Conservation (phyloP, 92 coral and sea anemone species). For the Diadumene lineata region DNA sequence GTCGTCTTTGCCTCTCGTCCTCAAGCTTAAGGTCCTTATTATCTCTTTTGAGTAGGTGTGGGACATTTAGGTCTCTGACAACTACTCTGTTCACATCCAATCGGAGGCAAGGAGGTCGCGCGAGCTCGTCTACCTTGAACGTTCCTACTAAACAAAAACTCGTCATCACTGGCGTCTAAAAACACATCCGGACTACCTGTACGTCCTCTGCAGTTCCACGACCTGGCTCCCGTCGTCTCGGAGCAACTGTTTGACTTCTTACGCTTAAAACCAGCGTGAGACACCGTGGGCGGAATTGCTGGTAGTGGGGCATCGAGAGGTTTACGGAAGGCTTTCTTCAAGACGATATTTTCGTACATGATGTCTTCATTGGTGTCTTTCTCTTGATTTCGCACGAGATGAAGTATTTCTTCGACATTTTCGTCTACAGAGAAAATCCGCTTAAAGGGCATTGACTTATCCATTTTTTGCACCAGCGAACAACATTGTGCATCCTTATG, state of each 20-base stretch:
- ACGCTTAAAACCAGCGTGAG: neutral
- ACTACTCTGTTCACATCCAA: neutral
- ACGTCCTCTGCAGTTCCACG: conserved; percentile 1
- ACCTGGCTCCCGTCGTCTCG: neutral
- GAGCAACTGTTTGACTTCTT: conserved; percentile 16
- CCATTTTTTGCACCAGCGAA: conserved; percentile 11
- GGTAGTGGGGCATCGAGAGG: conserved; percentile 18
- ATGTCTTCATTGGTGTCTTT: conserved; percentile 29
- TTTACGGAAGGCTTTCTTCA: conserved; percentile 22
- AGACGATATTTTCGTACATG: conserved; percentile 22
- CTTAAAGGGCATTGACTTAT: conserved; percentile 31
- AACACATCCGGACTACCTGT: conserved; percentile 4
- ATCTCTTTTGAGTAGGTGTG: neutral
- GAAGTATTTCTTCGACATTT: conserved; percentile 47
- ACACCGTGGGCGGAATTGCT: neutral
- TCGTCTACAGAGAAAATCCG: conserved; percentile 49
- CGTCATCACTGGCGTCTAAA: neutral
- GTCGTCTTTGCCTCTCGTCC: too few relatives aligned
- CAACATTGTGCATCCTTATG: neutral
- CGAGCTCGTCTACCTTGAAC: neutral
- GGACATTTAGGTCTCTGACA: conserved; percentile 21
- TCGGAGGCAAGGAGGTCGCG: conserved; percentile 13
- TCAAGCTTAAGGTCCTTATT: too few relatives aligned
- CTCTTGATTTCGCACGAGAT: conserved; percentile 41
- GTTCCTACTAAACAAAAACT: neutral